A percentile compares a stretch with the other conserved stretches of the same genome.
phyloP scores from a whole-genome alignment of 2,888 invertebrate genomes.

The Trachelus stipa region DNA sequence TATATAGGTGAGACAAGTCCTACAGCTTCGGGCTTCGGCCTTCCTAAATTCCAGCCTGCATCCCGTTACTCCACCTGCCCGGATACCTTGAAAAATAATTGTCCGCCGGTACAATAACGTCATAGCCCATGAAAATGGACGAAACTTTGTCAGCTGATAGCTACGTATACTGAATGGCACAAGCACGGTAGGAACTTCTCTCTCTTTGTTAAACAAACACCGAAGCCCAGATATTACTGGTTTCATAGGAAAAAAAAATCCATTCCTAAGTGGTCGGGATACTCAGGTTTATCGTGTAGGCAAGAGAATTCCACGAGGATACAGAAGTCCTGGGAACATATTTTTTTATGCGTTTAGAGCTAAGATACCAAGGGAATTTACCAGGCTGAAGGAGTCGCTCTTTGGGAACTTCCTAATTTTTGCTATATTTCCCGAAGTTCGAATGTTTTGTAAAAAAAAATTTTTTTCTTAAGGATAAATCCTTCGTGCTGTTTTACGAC shows the following conservation, averaged over 20 bases:
- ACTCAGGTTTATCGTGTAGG: not conserved
- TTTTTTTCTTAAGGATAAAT: not conserved
- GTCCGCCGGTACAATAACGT: not conserved
- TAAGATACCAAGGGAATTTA: not conserved
- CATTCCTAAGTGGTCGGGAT: not conserved
- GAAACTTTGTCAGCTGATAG: not conserved
- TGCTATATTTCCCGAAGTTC: not conserved
- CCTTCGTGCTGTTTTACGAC: not conserved
- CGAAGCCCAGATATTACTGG: not conserved
- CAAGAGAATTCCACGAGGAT: not conserved
- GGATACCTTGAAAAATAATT: not conserved
- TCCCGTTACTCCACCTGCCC: slow-evolving; percentile 42
- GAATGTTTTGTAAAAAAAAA: not conserved
- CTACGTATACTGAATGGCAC: not conserved
- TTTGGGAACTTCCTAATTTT: not conserved
- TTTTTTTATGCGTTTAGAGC: not conserved
- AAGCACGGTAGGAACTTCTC: not conserved
- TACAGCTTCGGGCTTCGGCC: slow-evolving; percentile 22
- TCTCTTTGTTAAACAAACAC: not conserved
- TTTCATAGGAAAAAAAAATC: not conserved
- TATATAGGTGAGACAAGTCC: slow-evolving; percentile 8
- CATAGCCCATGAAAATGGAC: not conserved
- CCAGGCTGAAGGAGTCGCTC: not conserved
- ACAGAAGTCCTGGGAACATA: not conserved
- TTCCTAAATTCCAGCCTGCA: slow-evolving; percentile 43